phyloP scores from a whole-genome alignment of 2,888 invertebrate species.

The Sylvicola cinctus region DNA sequence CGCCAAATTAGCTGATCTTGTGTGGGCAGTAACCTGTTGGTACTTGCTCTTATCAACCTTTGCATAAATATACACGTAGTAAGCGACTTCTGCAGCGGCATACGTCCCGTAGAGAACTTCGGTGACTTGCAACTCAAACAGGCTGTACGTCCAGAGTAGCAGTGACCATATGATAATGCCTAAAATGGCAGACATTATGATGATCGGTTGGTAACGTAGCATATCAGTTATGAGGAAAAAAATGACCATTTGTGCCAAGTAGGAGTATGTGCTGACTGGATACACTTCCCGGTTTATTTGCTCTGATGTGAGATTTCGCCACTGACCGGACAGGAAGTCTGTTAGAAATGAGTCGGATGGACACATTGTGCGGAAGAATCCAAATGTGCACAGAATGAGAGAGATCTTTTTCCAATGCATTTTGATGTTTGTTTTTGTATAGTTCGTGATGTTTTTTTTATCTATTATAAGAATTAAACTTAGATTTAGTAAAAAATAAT shows the following conservation, averaged over 20 bases:
- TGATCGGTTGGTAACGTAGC: constrained; percentile 57
- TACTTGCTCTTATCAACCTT: constrained; percentile 60
- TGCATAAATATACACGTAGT: constrained; percentile 84
- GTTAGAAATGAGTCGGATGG: constrained; percentile 61
- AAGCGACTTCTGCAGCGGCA: constrained; percentile 78
- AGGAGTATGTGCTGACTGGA: constrained; percentile 61
- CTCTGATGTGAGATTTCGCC: constrained; percentile 45
- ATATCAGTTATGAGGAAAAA: constrained; percentile 62
- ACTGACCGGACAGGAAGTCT: constrained; percentile 43
- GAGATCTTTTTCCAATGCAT: constrained; percentile 39
- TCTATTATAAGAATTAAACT: too few relatives aligned
- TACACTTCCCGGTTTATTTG: constrained; percentile 53
- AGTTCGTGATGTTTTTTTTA: too few relatives aligned
- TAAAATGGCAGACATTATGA: constrained; percentile 42
- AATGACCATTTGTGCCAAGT: constrained; percentile 42
- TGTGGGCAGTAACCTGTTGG: constrained; percentile 67
- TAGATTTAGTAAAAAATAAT: too few relatives aligned
- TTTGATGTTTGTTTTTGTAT: too few relatives aligned
- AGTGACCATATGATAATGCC: constrained; percentile 56
- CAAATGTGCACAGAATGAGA: constrained; percentile 44
- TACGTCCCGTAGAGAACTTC: constrained; percentile 69
- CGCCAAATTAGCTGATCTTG: constrained; percentile 56
- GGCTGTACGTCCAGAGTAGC: constrained; percentile 49
- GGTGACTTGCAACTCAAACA: constrained; percentile 27
- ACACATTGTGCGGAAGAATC: constrained; percentile 51